Evolutionary conservation across 2,113 vertebrate species (phyloP), one percentile per base, ranked within the genome.

Genomic region (Strix uralensis): DNA sequence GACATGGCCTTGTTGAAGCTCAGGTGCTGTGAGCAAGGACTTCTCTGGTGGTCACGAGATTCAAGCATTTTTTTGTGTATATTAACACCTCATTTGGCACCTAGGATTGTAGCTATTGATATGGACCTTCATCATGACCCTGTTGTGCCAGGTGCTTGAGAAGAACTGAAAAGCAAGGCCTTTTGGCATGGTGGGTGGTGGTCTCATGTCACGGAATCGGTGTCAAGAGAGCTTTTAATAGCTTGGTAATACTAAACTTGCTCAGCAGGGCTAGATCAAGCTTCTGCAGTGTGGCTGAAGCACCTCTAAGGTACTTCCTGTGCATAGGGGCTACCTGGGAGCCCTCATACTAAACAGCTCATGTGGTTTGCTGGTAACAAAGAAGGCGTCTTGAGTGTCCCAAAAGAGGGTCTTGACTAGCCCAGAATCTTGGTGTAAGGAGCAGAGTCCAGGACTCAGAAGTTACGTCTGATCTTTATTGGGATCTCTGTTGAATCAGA

Each of bases 51-150:
- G 30, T 72, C 23, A 44, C 19, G 55, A 57, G 22, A 19, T 25
- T 67, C 22, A 49, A 23, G 27, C 9, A 19, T 11, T 49, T 47
- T 73, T 69, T 36, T 9, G 21, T 42, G n/a, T 42, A 7, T 51
- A 7, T 61, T 42, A 57, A 63, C 7, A 5, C n/a, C 34, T 84
- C 22, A 17, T 47, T 19, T 54, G 77, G 29, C 38, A 52, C 22
- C 23, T 25, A 62, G 19, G 7, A 9, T 27, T 67, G 16, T 27
- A 46, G n/a, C 23, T 38, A 2, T 29, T 29, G 19, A 8, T 15
- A 6, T 0, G 1, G 30, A 27, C 29, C 52, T 74, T 77, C 40
- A 30, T 34, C 3, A 0, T 52, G 42, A 81, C 34, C 25, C 11
- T 29, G 18, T 23, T 62, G 52, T 72, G 73, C 40, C 15, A 29